phyloP scores from a whole-genome alignment of 1,140 invertebrate species.

The Lordiphosa mommai region DNA sequence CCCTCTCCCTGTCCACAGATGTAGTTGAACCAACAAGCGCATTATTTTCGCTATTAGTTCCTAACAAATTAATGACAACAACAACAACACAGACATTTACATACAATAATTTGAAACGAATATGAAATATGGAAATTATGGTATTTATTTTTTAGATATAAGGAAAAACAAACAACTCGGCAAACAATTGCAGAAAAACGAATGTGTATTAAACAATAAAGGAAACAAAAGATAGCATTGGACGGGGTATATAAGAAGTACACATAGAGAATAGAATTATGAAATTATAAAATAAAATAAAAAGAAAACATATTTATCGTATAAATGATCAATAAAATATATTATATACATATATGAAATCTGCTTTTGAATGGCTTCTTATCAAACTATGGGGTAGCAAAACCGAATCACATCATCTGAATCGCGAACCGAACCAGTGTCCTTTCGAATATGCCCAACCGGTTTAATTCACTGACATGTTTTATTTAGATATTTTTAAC shows the following conservation, averaged over 20 bases:
- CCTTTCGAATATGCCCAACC: no score
- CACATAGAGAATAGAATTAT: slow-evolving; percentile 47
- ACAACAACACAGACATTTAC: slow-evolving; percentile 39
- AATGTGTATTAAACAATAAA: slow-evolving; percentile 66
- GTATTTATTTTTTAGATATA: slow-evolving; percentile 52
- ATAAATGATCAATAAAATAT: slow-evolving; percentile 44
- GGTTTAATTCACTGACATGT: no score
- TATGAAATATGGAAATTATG: slow-evolving; percentile 38
- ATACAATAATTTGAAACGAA: slow-evolving; percentile 44
- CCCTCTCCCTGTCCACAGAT: no score
- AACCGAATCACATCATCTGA: no score
- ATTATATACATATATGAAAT: no score
- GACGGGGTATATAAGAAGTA: slow-evolving; percentile 32
- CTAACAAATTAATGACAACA: slow-evolving; percentile 21
- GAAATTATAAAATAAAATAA: slow-evolving; percentile 24
- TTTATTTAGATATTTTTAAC: no score
- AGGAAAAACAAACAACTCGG: slow-evolving; percentile 22
- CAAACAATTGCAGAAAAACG: slow-evolving; percentile 28
- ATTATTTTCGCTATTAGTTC: slow-evolving; percentile 72
- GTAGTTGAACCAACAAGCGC: slow-evolving; percentile 9
- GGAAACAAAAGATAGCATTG: slow-evolving; percentile 16
- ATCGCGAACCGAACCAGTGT: no score
- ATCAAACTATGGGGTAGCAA: no score
- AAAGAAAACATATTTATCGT: slow-evolving; percentile 22
- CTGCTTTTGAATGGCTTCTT: no score